These are phyloP conservation scores for Lytechinus pictus DNA, from an alignment of 35 echinoderm and acorn worm genomes.

Conservation along the genomic window DNA sequence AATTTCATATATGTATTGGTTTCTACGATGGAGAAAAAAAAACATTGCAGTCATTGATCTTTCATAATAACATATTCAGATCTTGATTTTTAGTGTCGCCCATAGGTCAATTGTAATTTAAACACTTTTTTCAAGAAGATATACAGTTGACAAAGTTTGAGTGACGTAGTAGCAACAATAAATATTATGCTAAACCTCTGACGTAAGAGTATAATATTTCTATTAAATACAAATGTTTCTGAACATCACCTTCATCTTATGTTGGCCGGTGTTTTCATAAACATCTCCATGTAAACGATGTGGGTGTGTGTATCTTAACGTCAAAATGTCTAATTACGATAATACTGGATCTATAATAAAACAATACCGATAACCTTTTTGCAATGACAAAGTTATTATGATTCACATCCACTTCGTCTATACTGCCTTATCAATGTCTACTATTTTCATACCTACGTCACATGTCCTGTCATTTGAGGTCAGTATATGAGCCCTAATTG, in stretches of 20 bases:
- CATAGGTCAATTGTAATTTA: not conserved
- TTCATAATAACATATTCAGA: no score
- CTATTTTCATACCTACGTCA: constrained; percentile 11
- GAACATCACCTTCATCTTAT: not conserved
- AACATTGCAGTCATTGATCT: no score
- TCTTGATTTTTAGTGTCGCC: not conserved
- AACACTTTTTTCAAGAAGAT: not conserved
- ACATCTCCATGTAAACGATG: not conserved
- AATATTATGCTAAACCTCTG: not conserved
- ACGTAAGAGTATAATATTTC: not conserved
- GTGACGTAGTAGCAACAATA: not conserved
- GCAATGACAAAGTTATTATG: constrained; percentile 13
- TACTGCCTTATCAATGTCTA: not conserved
- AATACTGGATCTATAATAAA: not conserved
- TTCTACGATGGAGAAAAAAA: no score
- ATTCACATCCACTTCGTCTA: not conserved
- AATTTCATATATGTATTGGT: no score
- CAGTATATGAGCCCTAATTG: not conserved
- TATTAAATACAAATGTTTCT: not conserved
- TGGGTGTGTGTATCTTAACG: not conserved
- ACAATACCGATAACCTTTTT: constrained; percentile 6
- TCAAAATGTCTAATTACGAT: not conserved
- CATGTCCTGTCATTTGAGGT: not conserved
- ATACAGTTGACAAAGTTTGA: not conserved
- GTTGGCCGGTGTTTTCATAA: not conserved